phyloP scores from a whole-genome alignment of 2,888 invertebrate genomes.

The Neoaliturus tenellus region DNA sequence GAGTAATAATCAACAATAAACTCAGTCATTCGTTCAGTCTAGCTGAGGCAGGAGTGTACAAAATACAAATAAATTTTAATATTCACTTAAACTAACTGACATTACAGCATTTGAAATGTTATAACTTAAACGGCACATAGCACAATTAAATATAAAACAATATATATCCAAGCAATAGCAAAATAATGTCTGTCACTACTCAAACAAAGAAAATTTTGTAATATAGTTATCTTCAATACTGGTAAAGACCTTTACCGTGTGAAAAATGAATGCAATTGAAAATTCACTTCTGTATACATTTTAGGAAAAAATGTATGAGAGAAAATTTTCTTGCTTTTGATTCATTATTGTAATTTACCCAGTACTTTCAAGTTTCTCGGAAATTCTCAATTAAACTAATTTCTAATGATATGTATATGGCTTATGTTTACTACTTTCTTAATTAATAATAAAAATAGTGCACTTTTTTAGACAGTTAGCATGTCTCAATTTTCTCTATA shows the following conservation, averaged over 20 bases:
- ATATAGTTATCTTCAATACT: neutral
- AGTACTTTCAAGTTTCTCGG: neutral
- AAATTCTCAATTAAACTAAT: neutral
- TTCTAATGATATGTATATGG: neutral
- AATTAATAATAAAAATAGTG: too few relatives aligned
- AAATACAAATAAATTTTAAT: neutral
- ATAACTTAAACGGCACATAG: neutral
- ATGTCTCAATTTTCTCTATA: too few relatives aligned
- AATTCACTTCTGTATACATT: constrained; percentile 13
- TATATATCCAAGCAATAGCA: neutral
- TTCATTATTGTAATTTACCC: too few relatives aligned
- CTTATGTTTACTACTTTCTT: too few relatives aligned
- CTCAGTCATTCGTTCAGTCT: constrained; percentile 19
- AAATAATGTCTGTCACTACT: neutral
- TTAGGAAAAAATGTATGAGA: neutral
- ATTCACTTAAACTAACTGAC: constrained; percentile 10
- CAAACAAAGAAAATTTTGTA: neutral
- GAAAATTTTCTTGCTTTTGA: neutral
- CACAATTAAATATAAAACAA: neutral
- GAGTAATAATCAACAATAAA: neutral
- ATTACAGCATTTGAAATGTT: neutral
- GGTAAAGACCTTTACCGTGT: neutral
- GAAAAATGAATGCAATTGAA: neutral
- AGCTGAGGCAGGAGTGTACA: neutral
- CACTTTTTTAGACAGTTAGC: too few relatives aligned